A percentile compares a stretch with the other conserved stretches of the same genome.
Evolutionary conservation across 2,888 invertebrate species (phyloP).

Genomic region (Idaea dimidiata): DNA sequence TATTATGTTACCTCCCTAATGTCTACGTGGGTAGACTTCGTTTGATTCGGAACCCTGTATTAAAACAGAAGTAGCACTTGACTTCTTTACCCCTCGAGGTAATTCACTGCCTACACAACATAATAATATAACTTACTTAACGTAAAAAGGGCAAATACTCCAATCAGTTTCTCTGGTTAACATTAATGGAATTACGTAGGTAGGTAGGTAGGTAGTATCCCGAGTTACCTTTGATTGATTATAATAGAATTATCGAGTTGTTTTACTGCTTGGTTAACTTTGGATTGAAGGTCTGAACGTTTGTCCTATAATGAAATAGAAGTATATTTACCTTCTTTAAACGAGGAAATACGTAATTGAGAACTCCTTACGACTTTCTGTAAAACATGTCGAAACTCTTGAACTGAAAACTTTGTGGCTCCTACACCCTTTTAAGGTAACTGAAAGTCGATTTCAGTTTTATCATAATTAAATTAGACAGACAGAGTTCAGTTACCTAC

Average conservation of each 20-base stretch:
- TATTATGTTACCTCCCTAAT: background rate
- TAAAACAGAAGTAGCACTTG: background rate
- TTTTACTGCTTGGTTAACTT: conserved; percentile 17
- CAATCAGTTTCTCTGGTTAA: conserved; percentile 35
- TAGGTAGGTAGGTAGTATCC: conserved; percentile 1
- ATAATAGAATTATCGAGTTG: conserved; percentile 25
- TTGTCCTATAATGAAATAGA: background rate
- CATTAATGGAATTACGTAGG: conserved; percentile 27
- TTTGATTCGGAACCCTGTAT: background rate
- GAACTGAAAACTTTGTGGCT: background rate
- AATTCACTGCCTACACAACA: conserved; percentile 34
- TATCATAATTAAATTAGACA: background rate
- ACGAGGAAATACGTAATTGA: background rate
- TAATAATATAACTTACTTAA: conserved; percentile 29
- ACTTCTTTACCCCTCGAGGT: conserved; percentile 29
- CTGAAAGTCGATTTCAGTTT: background rate
- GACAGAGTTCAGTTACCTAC: background rate
- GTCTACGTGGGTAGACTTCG: conserved; percentile 7
- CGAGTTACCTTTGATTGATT: conserved; percentile 25
- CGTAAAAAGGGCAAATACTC: conserved; percentile 32
- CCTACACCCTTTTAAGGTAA: background rate
- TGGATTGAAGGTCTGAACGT: conserved; percentile 6
- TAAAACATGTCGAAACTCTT: background rate
- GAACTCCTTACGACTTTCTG: background rate
- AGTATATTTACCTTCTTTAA: background rate